Base-by-base conservation (phyloP, 2,113 vertebrate species). In the Halichoeres trimaculatus region DNA sequence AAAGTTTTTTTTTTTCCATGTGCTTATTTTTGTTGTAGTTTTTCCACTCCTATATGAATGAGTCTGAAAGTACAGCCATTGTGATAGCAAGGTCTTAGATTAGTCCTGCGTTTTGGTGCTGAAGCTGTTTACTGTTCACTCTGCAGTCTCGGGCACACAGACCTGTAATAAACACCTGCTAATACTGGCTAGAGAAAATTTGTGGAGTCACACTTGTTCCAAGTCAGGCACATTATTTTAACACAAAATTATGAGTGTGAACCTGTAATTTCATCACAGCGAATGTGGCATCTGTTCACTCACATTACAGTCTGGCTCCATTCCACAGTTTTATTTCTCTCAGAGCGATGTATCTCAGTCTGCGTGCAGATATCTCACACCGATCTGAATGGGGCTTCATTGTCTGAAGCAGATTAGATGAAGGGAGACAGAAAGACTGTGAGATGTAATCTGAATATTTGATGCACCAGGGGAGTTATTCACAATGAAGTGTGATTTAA, bases 261-360 rank as follows among this genome's bases (percentile, higher is more conserved):
- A 68, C 51, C 63, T 63, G 61, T 50, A 30, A 17, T 51, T 69
- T 63, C 62, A 72, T 16, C 5, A 20, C 63, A 47, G 58, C 70
- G 69, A 75, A 62, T 72, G 51, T 76, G 59, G 71, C 70, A 70
- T 71, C 80, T 85, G 88, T 84, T 87, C 50, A 12, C 41, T 77
- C 48, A 47, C 24, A 45, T 73, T 50, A 61, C 50, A 23, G 45
- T 30, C 70, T 74, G 57, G 60, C 57, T 69, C 20, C 4, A 51
- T 61, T 82, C 47, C 54, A 47, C 24, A 2, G 3, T 9, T 70
- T 22, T 3, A n/a, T 52, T 61, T 34, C 40, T 81, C 26, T 67
- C 67, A 13, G 30, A 57, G 63, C 52, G 41, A 6, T 22, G 63
- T 53, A 41, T 62, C 43, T 64, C 36, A 22, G 26, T 35, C 41